Conservation (phyloP, 1,140 invertebrate genomes). For the Trialeurodes vaporariorum region DNA sequence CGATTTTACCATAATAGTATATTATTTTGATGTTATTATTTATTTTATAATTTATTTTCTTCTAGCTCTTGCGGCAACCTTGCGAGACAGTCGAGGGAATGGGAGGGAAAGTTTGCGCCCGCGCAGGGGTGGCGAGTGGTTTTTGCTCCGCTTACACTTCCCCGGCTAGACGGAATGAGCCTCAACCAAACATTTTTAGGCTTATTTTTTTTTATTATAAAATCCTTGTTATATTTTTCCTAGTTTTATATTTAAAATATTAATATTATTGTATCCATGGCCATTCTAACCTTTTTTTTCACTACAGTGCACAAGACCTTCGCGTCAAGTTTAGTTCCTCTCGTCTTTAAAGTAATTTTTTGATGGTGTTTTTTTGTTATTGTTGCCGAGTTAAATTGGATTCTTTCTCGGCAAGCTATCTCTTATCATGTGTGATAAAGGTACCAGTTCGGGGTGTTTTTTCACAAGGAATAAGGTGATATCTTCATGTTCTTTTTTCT, state of each 20-base stretch:
- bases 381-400: background rate
- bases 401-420: background rate
- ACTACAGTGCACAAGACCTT: background rate
- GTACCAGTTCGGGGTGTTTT: constrained; percentile 26
- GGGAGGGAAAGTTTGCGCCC: background rate
- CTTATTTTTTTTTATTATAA: background rate
- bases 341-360: too few relatives aligned
- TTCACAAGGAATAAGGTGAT: constrained; percentile 26
- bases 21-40: too few relatives aligned
- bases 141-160: background rate
- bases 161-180: background rate
- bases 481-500: too few relatives aligned
- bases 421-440: constrained; percentile 23
- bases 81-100: too few relatives aligned
- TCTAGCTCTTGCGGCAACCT: too few relatives aligned
- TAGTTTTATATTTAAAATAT: too few relatives aligned
- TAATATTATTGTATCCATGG: background rate
- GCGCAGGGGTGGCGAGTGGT: background rate
- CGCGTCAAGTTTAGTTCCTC: too few relatives aligned
- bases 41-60: too few relatives aligned
- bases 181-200: background rate
- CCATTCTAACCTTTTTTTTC: background rate
- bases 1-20: too few relatives aligned
- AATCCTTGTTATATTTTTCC: background rate
- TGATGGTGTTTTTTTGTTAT: too few relatives aligned